Base-by-base conservation (phyloP, 2,888 invertebrate genomes). In the Heliconius sara region DNA sequence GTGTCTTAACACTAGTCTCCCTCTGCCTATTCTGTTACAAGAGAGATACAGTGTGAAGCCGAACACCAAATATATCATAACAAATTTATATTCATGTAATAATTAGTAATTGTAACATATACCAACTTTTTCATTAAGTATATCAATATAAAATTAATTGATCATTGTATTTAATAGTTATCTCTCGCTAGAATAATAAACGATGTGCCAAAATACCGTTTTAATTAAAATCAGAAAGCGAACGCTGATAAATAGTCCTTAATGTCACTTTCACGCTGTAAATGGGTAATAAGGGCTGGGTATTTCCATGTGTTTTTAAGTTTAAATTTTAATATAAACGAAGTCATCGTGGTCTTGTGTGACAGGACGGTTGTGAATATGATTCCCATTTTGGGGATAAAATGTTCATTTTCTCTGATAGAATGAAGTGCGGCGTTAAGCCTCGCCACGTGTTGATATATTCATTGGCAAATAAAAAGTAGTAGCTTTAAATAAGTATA, bases 171-270 rank as follows among this genome's bases (percentile, higher is more conserved):
- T 85, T 83, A 83, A 83, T 84, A 83, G 83, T 85, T 84, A 80
- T 83, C 81, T 83, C 79, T 80, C 76, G 81, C 80, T 79, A 86
- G 89, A 88, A 89, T 90, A 90, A 92, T 91, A 91, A 87, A 87
- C 88, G 88, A 88, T 86, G 86, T 85, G 86, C 86, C 88, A 87
- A 92, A 91, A 92, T 90, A 91, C 90, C 91, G 88, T 92, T 93
- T 52, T 93, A 93, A 94, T 93, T 93, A 92, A 93, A 93, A 90
- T 90, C 89, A 88, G 84, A 83, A 87, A 92, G 90, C 90, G 88
- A 86, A 81, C 85, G 84, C 85, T 92, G 92, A 93, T 90, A 92
- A 93, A 94, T 93, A 88, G 89, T 90, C 83, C 92, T 91, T 82
- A 83, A 89, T 84, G 93, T 93, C 94, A 87, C 83, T 79, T 84